Conservation (phyloP, 92 coral and sea anemone genomes). For the Scolanthus callimorphus region DNA sequence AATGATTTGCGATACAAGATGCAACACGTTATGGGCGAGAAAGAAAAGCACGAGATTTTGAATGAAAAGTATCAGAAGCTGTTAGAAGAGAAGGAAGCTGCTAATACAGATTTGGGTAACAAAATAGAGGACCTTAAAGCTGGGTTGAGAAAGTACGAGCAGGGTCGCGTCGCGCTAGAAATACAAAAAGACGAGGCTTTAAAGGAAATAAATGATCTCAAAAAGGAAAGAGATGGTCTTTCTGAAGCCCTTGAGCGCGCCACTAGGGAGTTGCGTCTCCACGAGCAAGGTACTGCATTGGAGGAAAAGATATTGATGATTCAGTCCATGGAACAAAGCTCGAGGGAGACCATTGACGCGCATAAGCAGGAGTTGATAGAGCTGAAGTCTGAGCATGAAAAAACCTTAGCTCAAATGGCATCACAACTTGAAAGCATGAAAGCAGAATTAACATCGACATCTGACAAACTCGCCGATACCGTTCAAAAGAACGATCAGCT, state of each 20-base stretch:
- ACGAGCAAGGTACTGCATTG: slow-evolving; percentile 7
- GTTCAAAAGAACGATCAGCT: slow-evolving; percentile 23
- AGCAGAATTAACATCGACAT: slow-evolving; percentile 15
- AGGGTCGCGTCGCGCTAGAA: slow-evolving; percentile 17
- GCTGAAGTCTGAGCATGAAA: slow-evolving; percentile 18
- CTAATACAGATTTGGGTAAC: slow-evolving; percentile 26
- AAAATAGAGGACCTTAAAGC: slow-evolving; percentile 15
- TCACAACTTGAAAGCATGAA: slow-evolving; percentile 6
- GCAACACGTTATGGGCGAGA: slow-evolving; percentile 45
- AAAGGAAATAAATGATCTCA: background rate
- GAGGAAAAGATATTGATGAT: slow-evolving; percentile 13
- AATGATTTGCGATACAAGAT: slow-evolving; percentile 32
- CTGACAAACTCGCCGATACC: slow-evolving; percentile 20
- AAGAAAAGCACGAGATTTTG: slow-evolving; percentile 40
- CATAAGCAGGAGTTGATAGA: slow-evolving; percentile 7
- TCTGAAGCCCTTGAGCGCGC: background rate
- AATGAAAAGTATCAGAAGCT: slow-evolving; percentile 42
- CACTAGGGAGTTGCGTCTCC: background rate
- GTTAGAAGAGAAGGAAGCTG: slow-evolving; percentile 60
- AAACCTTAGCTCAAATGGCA: slow-evolving; percentile 7
- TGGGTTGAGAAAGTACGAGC: background rate
- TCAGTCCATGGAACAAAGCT: slow-evolving; percentile 1
- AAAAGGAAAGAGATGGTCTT: slow-evolving; percentile 3
- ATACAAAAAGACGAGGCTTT: slow-evolving; percentile 10
- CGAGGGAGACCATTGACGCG: background rate